Base-by-base conservation (phyloP, 2,797 vertebrate genomes). In the Pangasius larnaudii region DNA sequence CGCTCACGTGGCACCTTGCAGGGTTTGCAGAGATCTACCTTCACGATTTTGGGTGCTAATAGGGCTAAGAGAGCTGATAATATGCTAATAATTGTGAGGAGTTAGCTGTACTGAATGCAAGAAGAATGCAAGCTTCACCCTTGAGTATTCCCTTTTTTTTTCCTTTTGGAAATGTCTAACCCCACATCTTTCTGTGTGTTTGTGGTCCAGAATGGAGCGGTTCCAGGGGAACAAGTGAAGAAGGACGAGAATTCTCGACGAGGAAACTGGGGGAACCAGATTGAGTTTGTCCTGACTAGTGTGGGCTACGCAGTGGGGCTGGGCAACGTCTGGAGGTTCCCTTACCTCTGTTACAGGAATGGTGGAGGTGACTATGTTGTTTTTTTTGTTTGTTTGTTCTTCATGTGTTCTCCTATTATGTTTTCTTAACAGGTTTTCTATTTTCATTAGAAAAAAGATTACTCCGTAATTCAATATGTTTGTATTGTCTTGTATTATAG, bases 241-340 rank as follows among this genome's bases (percentile, higher is more conserved):
- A 97, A 94, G 93, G 97, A 98, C 94, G 98, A 99, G 95, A 99
- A 97, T 89, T 90, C 97, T 92, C 97, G 97, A 91, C 96, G 98
- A 84, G 99, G 99, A 93, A 99, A 99, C 96, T 99, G 98, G 99
- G 97, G 97, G 89, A 99, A 98, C 96, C 98, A 99, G 96, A 98
- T 99, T 74, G 98, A 99, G 96, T 99, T 99, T 93, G 96, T 99
- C 92, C 97, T 99, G 92, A 99, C 99, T 91, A 99, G 98, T 86
- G 98, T 99, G 94, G 99, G 99, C 91, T 99, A 99, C 75, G 99
- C 99, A 67, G 99, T 99, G 92, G 99, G 99, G 89, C 96, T 99
- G 90, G 99, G 99, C 85, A 99, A 99, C 4, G 98, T 99, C 93
- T 99, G 99, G 98, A 97, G 98, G 93, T 99, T 99, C 87, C 99